Evolutionary conservation across 2,888 invertebrate species (phyloP).

Genomic region (Andricus curvator): DNA sequence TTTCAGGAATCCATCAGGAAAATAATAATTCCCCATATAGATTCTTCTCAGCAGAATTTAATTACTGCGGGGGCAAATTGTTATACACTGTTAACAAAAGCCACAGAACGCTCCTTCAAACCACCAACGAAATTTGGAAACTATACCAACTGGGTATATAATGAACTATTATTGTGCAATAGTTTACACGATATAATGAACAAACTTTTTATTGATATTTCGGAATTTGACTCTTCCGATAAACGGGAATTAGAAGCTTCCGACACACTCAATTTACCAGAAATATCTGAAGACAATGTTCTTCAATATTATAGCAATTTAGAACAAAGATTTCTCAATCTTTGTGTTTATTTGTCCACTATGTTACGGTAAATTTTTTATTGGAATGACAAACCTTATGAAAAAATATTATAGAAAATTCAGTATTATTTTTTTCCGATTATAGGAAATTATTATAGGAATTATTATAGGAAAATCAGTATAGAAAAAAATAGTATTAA

Average conservation of each 20-base stretch:
- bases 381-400: background rate
- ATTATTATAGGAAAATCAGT: too few species aligned
- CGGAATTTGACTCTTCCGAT: conserved; percentile 55
- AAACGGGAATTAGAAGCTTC: conserved; percentile 15
- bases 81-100: conserved; percentile 67
- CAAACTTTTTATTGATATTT: conserved; percentile 66
- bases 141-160: conserved; percentile 63
- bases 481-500: too few species aligned
- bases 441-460: too few species aligned
- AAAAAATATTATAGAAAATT: background rate
- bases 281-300: conserved; percentile 64
- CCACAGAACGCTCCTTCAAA: conserved; percentile 68
- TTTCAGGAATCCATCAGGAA: conserved; percentile 65
- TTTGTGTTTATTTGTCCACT: conserved; percentile 68
- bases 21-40: conserved; percentile 65
- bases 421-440: too few species aligned
- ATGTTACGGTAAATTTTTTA: conserved; percentile 56
- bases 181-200: conserved; percentile 70
- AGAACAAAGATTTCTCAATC: conserved; percentile 68
- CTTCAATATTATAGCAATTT: conserved; percentile 65
- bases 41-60: conserved; percentile 62
- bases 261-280: conserved; percentile 61
- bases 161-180: conserved; percentile 69
- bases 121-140: conserved; percentile 59
- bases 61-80: conserved; percentile 69